phyloP scores from a whole-genome alignment of 2,113 vertebrate genomes.

The Syngnathus floridae region DNA sequence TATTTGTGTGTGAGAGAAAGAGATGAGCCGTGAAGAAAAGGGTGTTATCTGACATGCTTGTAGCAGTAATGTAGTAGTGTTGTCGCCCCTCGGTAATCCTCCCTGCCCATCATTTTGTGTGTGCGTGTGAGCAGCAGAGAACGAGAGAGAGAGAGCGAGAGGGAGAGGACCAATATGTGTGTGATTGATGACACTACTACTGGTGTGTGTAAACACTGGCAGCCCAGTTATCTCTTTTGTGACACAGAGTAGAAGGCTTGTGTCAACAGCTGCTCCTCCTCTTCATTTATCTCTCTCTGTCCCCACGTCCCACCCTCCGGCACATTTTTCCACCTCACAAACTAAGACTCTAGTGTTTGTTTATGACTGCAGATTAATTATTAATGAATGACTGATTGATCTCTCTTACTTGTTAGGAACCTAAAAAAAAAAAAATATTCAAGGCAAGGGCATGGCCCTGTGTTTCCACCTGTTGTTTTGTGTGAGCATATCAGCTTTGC shows the following conservation, averaged over 20 bases:
- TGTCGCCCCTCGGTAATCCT: constrained; percentile 37
- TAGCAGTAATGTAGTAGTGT: constrained; percentile 39
- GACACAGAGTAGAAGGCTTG: constrained; percentile 43
- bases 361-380: neutral
- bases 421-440: neutral
- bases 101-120: constrained; percentile 11
- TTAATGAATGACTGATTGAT: neutral
- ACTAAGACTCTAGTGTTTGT: constrained; percentile 1
- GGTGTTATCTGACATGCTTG: constrained; percentile 26
- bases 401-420: neutral
- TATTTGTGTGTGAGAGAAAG: constrained; percentile 9
- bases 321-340: constrained; percentile 8
- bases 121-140: neutral
- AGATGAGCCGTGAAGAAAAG: constrained; percentile 20
- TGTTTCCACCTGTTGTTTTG: too few relatives aligned
- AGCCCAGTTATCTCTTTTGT: constrained; percentile 57
- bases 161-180: constrained; percentile 11
- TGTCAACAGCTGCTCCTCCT: constrained; percentile 36
- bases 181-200: constrained; percentile 58
- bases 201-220: constrained; percentile 54
- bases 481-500: too few relatives aligned
- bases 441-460: neutral
- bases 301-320: neutral
- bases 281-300: constrained; percentile 40
- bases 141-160: neutral